Conservation (phyloP, 2,113 vertebrate species). For the Sphaerodactylus townsendi region DNA sequence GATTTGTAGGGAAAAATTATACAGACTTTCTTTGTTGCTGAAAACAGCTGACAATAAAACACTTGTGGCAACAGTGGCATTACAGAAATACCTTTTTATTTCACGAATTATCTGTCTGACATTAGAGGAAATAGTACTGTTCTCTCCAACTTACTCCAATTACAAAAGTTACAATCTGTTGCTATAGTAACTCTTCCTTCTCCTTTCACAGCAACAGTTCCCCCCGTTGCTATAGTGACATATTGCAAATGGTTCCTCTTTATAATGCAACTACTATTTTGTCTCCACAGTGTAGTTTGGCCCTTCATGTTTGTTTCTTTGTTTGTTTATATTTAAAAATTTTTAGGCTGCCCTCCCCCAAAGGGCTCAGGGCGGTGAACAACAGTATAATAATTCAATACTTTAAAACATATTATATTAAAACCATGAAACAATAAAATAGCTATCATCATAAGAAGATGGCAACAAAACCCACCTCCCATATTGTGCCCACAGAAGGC, state of each 20-base stretch:
- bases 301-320: slow-evolving; percentile 7
- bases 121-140: slow-evolving; percentile 17
- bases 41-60: neutral
- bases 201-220: slow-evolving; percentile 20
- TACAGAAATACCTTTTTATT: neutral
- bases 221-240: slow-evolving; percentile 55
- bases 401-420: too few species aligned
- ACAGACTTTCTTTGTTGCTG: neutral
- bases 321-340: too few species aligned
- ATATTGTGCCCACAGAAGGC: too few species aligned
- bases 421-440: too few species aligned
- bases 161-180: slow-evolving; percentile 34
- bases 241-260: slow-evolving; percentile 11
- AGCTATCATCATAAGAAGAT: too few species aligned
- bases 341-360: too few species aligned
- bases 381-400: too few species aligned
- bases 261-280: neutral
- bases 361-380: too few species aligned
- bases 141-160: neutral
- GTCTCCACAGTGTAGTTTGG: neutral
- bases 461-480: too few species aligned
- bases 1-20: neutral
- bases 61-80: neutral
- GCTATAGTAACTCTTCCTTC: slow-evolving; percentile 44
- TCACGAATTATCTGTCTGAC: neutral